Conservation (phyloP, 2,113 vertebrate genomes). For the Polyodon spathula region DNA sequence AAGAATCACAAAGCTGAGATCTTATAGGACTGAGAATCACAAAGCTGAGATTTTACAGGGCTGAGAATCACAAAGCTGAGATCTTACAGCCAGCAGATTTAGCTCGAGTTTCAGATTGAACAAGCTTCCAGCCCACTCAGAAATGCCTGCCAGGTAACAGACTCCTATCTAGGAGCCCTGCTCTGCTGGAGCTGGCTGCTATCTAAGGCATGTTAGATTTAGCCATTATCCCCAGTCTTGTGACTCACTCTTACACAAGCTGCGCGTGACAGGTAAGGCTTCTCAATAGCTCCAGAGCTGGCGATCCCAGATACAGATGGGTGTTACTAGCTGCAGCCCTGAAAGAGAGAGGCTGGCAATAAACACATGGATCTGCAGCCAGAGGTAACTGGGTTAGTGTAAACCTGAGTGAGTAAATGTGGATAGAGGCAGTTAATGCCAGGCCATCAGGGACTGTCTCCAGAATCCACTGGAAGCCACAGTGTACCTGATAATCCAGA, state of each 20-base stretch:
- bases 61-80: too few species aligned
- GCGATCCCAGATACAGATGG: conserved; percentile 40
- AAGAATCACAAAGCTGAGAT: too few species aligned
- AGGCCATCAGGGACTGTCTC: background rate
- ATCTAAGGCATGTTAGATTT: conserved; percentile 49
- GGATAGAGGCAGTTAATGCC: background rate
- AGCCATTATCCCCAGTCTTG: conserved; percentile 46
- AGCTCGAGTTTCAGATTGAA: conserved; percentile 7
- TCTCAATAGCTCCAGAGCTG: conserved; percentile 19
- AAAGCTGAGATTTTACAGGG: too few species aligned
- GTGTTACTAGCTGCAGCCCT: conserved; percentile 1
- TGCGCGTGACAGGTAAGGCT: conserved; percentile 37
- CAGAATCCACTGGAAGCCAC: background rate
- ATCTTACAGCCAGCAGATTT: background rate
- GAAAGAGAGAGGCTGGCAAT: background rate
- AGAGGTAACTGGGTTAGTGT: conserved; percentile 5
- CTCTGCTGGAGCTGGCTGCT: conserved; percentile 27
- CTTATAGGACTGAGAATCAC: too few species aligned
- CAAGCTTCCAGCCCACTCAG: conserved; percentile 15
- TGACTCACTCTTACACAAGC: conserved; percentile 50
- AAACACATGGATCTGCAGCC: conserved; percentile 7
- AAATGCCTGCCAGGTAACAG: conserved; percentile 26
- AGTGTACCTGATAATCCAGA: background rate
- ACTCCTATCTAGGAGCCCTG: conserved; percentile 33
- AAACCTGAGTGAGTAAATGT: background rate